These are phyloP conservation scores for Gobio gobio DNA, from an alignment of 2,113 vertebrate species.

Conservation along the genomic window DNA sequence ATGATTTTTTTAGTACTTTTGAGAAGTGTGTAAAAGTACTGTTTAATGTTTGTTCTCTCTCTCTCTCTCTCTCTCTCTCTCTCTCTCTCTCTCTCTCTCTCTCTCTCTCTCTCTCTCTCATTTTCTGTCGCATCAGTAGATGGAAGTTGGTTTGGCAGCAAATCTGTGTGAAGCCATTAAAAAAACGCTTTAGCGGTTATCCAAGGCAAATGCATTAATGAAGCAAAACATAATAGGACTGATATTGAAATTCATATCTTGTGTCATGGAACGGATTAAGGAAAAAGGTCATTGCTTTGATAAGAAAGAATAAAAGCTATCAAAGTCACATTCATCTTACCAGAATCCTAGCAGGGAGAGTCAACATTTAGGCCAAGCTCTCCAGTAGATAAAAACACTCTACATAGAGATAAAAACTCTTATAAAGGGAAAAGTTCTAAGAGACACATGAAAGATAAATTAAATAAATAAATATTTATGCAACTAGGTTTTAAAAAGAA, in stretches of 20 bases:
- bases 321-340: slow-evolving; percentile 13
- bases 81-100: too few species aligned
- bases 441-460: background rate
- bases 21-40: too few species aligned
- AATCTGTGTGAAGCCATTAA: background rate
- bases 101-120: too few species aligned
- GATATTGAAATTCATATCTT: slow-evolving; percentile 23
- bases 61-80: too few species aligned
- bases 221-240: slow-evolving; percentile 8
- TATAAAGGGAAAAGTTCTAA: background rate
- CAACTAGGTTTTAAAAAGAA: background rate
- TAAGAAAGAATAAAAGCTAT: slow-evolving; percentile 18
- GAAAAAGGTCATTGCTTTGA: slow-evolving; percentile 22
- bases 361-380: background rate
- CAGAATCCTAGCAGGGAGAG: background rate
- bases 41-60: too few species aligned
- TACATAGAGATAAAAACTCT: background rate
- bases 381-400: slow-evolving; percentile 1
- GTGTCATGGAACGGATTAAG: slow-evolving; percentile 7
- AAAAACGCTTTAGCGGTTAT: background rate
- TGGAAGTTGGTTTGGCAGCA: background rate
- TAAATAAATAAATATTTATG: background rate
- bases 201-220: background rate
- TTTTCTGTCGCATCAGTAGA: background rate
- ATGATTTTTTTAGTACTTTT: too few species aligned